A percentile compares a stretch with the other conserved stretches of the same genome.
Evolutionary conservation across 2,797 vertebrate genomes (phyloP).

Genomic region (Paedocypris micromegethes): DNA sequence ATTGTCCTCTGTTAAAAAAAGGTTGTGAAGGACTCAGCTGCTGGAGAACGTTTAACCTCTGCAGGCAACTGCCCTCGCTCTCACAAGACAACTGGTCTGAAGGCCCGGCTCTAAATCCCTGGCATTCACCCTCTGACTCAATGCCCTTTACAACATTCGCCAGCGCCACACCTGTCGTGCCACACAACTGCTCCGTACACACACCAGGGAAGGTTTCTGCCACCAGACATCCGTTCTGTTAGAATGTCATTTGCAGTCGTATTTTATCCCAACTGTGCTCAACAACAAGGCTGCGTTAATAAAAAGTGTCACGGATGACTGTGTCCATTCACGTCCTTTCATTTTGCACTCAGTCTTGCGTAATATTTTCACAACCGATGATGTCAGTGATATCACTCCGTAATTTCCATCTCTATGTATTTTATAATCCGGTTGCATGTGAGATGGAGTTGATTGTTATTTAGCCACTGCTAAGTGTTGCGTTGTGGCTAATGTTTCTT

Average conservation of each 20-base stretch:
- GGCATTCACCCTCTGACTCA: conserved; percentile 67
- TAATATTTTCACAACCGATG: conserved; percentile 37
- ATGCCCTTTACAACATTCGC: conserved; percentile 80
- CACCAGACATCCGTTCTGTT: conserved; percentile 70
- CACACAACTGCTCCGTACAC: conserved; percentile 75
- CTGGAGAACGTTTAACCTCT: conserved; percentile 72
- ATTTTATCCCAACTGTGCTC: conserved; percentile 80
- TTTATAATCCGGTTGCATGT: too few species aligned
- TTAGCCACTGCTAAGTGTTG: too few species aligned
- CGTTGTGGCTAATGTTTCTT: too few species aligned
- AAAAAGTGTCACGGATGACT: conserved; percentile 47
- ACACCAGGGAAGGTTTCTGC: conserved; percentile 49
- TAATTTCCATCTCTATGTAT: conserved; percentile 1
- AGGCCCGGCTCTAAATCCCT: conserved; percentile 76
- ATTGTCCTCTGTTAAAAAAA: conserved; percentile 39
- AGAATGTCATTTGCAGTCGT: conserved; percentile 79
- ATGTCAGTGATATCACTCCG: conserved; percentile 33
- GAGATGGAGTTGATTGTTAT: too few species aligned
- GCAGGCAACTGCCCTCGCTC: conserved; percentile 80
- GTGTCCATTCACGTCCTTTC: conserved; percentile 44
- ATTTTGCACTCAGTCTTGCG: conserved; percentile 28
- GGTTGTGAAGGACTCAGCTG: conserved; percentile 73
- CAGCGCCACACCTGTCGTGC: conserved; percentile 84
- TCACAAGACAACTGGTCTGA: conserved; percentile 71
- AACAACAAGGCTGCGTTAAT: conserved; percentile 65